Evolutionary conservation across 2,113 vertebrate genomes (phyloP).

Genomic region (Anseranas semipalmata): DNA sequence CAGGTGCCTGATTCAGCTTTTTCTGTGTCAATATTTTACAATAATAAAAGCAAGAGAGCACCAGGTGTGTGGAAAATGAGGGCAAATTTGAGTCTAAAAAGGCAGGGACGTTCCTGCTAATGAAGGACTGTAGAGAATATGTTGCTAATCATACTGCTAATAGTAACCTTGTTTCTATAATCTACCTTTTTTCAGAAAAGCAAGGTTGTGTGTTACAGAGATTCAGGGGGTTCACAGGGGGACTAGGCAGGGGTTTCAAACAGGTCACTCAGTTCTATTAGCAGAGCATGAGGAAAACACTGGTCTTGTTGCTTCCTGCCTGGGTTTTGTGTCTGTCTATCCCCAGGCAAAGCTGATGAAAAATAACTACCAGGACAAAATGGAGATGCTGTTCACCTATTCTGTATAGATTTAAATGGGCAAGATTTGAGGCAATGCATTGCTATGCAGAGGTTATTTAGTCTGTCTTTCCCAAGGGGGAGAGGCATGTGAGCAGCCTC

Average conservation of each 20-base stretch:
- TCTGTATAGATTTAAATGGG: background rate
- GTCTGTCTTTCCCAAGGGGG: background rate
- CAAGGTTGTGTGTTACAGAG: background rate
- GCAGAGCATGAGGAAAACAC: background rate
- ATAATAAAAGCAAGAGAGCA: background rate
- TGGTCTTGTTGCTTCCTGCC: background rate
- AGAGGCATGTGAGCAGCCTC: background rate
- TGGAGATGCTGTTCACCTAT: background rate
- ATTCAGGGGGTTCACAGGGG: background rate
- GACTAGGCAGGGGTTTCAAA: background rate
- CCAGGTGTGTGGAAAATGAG: conserved; percentile 47
- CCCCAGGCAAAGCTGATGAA: background rate
- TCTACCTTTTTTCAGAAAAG: background rate
- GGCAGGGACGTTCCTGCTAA: conserved; percentile 2
- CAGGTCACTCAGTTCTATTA: background rate
- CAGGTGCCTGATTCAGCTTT: conserved; percentile 32
- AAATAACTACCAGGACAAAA: background rate
- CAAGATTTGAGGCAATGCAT: background rate
- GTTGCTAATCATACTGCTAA: conserved; percentile 32
- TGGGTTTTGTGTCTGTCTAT: background rate
- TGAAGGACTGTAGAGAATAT: conserved; percentile 11
- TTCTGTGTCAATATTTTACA: conserved; percentile 13
- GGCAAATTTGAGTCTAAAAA: conserved; percentile 20
- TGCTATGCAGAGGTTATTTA: background rate
- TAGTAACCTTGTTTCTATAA: conserved; percentile 19